Conservation (phyloP, 1,140 invertebrate species). For the Periplaneta americana region DNA sequence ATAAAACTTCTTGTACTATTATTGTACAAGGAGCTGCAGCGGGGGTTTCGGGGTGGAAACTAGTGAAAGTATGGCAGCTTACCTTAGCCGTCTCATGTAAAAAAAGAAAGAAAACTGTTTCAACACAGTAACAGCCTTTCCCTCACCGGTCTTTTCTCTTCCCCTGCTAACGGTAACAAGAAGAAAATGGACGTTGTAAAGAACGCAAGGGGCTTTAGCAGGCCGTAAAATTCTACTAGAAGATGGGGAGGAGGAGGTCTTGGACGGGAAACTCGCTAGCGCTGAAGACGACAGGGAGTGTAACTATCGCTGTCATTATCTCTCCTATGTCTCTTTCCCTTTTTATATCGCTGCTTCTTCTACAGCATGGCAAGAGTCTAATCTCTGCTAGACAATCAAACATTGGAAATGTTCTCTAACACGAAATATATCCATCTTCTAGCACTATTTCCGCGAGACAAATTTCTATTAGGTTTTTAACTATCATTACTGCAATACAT, state of each 20-base stretch:
- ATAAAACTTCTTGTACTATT: too few species aligned
- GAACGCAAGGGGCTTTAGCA: neutral
- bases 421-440: too few species aligned
- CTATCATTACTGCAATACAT: too few species aligned
- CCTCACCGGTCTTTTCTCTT: neutral
- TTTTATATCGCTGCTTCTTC: neutral
- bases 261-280: neutral
- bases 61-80: too few species aligned
- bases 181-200: neutral
- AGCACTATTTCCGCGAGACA: too few species aligned
- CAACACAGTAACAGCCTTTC: neutral
- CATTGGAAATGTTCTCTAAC: neutral
- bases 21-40: too few species aligned
- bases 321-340: neutral
- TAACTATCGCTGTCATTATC: neutral
- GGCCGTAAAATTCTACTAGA: neutral
- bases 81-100: too few species aligned
- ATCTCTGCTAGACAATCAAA: neutral
- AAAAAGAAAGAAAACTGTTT: neutral
- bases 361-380: neutral
- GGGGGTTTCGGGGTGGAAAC: too few species aligned
- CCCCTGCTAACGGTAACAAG: neutral
- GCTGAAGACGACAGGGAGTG: neutral
- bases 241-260: too few species aligned
- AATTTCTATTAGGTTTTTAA: too few species aligned